These are phyloP conservation scores for Bufo gargarizans DNA, from an alignment of 2,113 vertebrate species.

Conservation along the genomic window DNA sequence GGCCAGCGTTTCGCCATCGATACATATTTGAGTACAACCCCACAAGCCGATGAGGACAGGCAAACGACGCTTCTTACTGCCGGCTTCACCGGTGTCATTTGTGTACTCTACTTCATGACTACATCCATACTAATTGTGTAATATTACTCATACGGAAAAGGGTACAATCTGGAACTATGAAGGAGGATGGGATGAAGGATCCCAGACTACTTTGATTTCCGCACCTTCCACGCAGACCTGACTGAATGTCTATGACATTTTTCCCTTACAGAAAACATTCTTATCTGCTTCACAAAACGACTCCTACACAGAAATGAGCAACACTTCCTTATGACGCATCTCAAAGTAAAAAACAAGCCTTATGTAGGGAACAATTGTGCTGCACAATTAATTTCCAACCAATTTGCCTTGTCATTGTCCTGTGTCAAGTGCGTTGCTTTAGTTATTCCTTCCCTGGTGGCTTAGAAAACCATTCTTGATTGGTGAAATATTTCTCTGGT, in stretches of 20 bases:
- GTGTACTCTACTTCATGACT: not conserved
- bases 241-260: not conserved
- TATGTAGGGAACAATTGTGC: too few relatives aligned
- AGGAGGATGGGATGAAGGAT: too few relatives aligned
- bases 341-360: not conserved
- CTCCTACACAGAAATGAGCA: slow-evolving; percentile 24
- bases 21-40: too few relatives aligned
- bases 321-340: not conserved
- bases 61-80: not conserved
- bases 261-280: not conserved
- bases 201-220: not conserved
- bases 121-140: not conserved
- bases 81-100: not conserved
- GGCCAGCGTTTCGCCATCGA: too few relatives aligned
- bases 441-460: not conserved
- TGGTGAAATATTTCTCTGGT: not conserved
- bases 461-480: not conserved
- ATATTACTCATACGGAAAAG: not conserved
- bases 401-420: not conserved
- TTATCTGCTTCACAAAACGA: not conserved
- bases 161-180: not conserved
- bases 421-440: not conserved
- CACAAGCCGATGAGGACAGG: not conserved
- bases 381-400: too few relatives aligned
- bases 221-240: not conserved